Evolutionary conservation across 2,888 invertebrate species (phyloP), one percentile per base, ranked within the genome.

Genomic region (Leptinotarsa juncta): DNA sequence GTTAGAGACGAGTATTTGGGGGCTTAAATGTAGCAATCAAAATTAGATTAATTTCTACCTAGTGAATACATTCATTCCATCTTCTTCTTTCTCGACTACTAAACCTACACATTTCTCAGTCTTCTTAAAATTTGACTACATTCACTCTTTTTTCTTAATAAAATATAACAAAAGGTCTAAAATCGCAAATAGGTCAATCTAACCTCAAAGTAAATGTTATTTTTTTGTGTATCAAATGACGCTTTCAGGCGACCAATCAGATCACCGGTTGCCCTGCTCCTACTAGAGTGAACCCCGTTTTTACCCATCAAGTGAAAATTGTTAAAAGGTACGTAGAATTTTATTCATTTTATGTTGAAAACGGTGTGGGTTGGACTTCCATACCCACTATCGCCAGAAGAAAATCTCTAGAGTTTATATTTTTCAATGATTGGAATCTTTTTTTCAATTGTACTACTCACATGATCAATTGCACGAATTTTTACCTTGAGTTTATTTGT

Each of bases 201-300:
- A 85, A 85, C 86, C 86, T 87, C 86, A 86, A 85, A 84, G 84
- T 83, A 83, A 84, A 84, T 85, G 85, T 87, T 86, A 85, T 87
- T 87, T 87, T 87, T 87, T 87, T 87, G 85, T 87, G 86, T 87
- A 87, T 87, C 88, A 87, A 87, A 87, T 88, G 88, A 88, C 88
- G 88, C 87, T 83, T 82, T 78, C 79, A 81, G 83, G 80, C 83
- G 82, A 82, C 88, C 88, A 88, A 88, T 88, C 85, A 82, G 84
- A 82, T 80, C 70, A 81, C 82, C 79, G 83, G 83, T 84, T 87
- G 86, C 88, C 88, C 85, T 88, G 88, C 85, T 87, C 85, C 85
- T 81, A 82, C 83, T 81, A 83, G 82, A 85, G 87, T 84, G 86
- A 87, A 87, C 88, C 88, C 88, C 88, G 87, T 86, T 86, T 86